These are phyloP conservation scores for Aphodius granarius DNA, from an alignment of 2,888 invertebrate genomes.

Conservation along the genomic window DNA sequence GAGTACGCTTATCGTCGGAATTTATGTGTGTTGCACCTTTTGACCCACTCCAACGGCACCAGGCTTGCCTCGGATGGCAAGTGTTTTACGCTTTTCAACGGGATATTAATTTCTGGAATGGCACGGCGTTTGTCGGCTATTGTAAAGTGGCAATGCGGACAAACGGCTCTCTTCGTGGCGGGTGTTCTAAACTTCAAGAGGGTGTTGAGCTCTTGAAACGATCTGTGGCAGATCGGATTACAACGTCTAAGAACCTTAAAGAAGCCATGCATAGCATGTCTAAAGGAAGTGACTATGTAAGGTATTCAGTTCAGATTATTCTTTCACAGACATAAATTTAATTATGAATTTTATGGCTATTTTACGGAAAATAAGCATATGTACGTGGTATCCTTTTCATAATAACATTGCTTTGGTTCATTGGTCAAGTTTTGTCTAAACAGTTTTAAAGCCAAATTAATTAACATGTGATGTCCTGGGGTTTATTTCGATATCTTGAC, in stretches of 20 bases:
- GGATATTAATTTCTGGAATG: not conserved
- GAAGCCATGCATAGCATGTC: too few relatives aligned
- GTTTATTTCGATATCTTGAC: too few relatives aligned
- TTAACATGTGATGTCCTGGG: too few relatives aligned
- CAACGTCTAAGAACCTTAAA: not conserved
- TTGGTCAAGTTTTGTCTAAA: too few relatives aligned
- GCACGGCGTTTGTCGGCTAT: not conserved
- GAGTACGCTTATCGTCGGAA: conserved; percentile 11
- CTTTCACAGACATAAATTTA: too few relatives aligned
- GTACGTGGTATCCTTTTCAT: too few relatives aligned
- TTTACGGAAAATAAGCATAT: too few relatives aligned
- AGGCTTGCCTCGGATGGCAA: not conserved
- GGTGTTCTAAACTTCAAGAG: not conserved
- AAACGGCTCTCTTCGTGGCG: not conserved
- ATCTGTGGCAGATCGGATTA: not conserved
- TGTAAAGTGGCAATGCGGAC: not conserved
- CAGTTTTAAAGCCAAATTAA: too few relatives aligned
- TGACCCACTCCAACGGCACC: conserved; percentile 1
- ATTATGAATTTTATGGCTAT: too few relatives aligned
- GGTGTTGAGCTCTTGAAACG: not conserved
- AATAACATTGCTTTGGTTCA: too few relatives aligned
- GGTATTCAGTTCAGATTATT: too few relatives aligned
- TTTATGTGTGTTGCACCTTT: conserved; percentile 12
- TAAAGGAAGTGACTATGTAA: too few relatives aligned
- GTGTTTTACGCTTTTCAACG: not conserved